Conservation (phyloP, 2,888 invertebrate genomes). For the Anticlea derivata region DNA sequence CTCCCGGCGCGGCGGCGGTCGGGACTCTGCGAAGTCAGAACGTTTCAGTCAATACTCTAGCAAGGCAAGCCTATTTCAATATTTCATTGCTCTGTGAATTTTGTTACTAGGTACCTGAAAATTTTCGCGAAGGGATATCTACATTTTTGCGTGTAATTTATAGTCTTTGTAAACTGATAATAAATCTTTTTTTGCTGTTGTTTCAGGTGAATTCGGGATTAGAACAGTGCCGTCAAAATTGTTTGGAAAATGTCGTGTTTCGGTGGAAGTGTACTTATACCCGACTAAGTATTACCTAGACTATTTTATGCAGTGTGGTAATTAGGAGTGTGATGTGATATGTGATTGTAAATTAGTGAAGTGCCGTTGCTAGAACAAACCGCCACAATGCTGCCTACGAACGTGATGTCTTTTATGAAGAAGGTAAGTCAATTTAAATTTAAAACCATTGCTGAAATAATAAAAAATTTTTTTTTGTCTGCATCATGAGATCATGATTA, state of each 20-base stretch:
- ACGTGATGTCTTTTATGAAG: slow-evolving; percentile 96
- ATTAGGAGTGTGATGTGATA: slow-evolving; percentile 42
- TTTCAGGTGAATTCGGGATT: slow-evolving; percentile 43
- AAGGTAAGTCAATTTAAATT: slow-evolving; percentile 87
- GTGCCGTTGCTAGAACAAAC: slow-evolving; percentile 49
- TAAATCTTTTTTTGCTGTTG: slow-evolving; percentile 30
- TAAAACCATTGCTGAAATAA: no score
- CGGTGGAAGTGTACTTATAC: slow-evolving; percentile 66
- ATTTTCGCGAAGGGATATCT: no score
- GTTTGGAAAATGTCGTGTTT: slow-evolving; percentile 67
- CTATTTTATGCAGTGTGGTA: slow-evolving; percentile 37
- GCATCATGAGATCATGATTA: no score
- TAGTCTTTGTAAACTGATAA: neutral
- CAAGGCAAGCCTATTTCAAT: slow-evolving; percentile 17
- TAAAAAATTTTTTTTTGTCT: no score
- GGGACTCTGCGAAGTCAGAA: slow-evolving; percentile 41
- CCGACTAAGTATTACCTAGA: slow-evolving; percentile 51
- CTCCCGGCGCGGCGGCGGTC: slow-evolving; percentile 51
- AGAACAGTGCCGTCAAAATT: slow-evolving; percentile 35
- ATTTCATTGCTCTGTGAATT: slow-evolving; percentile 26
- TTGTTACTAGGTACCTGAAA: neutral
- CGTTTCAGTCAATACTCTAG: slow-evolving; percentile 27
- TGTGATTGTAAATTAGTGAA: slow-evolving; percentile 60
- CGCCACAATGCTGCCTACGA: slow-evolving; percentile 92
- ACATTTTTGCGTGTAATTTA: neutral